Conservation (phyloP, 2,113 vertebrate genomes). For the Meleagris gallopavo region DNA sequence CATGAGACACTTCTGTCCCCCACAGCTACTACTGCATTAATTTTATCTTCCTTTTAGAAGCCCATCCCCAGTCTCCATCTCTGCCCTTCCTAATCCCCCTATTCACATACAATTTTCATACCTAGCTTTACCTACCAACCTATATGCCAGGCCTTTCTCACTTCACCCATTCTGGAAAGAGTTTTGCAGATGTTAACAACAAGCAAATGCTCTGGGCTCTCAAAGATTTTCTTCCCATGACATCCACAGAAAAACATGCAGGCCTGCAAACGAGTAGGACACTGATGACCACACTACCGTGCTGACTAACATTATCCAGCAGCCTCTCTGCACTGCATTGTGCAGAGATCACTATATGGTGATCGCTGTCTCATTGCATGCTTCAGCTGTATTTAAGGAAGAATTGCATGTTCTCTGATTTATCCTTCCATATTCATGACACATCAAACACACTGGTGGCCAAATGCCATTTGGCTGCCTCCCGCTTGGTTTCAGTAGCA, state of each 20-base stretch:
- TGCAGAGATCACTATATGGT: background rate
- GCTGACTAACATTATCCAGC: constrained; percentile 42
- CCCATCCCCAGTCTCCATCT: background rate
- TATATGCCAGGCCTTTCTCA: background rate
- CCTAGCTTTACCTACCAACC: background rate
- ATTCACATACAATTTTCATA: background rate
- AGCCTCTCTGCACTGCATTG: background rate
- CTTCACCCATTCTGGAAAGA: background rate
- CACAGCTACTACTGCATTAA: background rate
- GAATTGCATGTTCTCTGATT: background rate
- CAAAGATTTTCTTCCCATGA: constrained; percentile 1
- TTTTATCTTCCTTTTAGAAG: background rate
- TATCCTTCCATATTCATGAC: background rate
- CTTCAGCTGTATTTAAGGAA: background rate
- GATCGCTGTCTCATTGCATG: background rate
- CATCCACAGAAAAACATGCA: background rate
- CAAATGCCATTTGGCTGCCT: background rate
- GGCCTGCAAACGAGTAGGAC: background rate
- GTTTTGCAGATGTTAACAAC: background rate
- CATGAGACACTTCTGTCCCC: background rate
- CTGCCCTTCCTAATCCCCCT: background rate
- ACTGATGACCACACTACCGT: background rate
- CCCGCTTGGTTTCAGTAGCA: background rate
- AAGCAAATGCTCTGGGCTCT: background rate
- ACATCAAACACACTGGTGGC: background rate